phyloP scores from a whole-genome alignment of 2,113 vertebrate species.

The Sakesphorus luctuosus region DNA sequence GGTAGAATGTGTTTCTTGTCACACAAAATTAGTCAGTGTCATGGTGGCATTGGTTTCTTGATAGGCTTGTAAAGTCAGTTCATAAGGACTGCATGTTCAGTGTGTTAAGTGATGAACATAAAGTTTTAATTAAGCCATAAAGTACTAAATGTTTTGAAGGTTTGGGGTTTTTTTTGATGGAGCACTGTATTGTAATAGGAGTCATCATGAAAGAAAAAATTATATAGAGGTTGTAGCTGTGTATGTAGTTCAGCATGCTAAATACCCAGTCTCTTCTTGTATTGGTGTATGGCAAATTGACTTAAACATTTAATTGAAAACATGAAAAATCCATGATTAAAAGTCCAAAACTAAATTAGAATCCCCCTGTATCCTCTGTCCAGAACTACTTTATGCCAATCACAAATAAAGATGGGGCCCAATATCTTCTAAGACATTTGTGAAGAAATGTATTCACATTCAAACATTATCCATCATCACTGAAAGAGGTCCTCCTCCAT shows the following conservation, averaged over 20 bases:
- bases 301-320: constrained; percentile 11
- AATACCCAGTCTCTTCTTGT: neutral
- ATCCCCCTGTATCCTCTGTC: neutral
- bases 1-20: neutral
- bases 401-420: neutral
- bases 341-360: neutral
- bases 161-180: neutral
- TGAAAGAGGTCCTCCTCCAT: neutral
- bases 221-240: neutral
- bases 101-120: neutral
- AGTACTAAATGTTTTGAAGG: constrained; percentile 26
- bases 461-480: neutral
- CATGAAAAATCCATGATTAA: neutral
- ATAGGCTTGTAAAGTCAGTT: neutral
- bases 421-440: neutral
- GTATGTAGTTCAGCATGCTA: neutral
- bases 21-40: neutral
- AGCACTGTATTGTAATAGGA: constrained; percentile 15
- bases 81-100: neutral
- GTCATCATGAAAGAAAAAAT: constrained; percentile 13
- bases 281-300: neutral
- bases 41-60: neutral
- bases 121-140: constrained; percentile 35
- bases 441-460: neutral
- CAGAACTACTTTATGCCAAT: neutral